Percentiles rank a stretch among this genome's conserved stretches.
Evolutionary conservation across 1,140 invertebrate genomes (phyloP).

Genomic region (Trinorchestia longiramus): DNA sequence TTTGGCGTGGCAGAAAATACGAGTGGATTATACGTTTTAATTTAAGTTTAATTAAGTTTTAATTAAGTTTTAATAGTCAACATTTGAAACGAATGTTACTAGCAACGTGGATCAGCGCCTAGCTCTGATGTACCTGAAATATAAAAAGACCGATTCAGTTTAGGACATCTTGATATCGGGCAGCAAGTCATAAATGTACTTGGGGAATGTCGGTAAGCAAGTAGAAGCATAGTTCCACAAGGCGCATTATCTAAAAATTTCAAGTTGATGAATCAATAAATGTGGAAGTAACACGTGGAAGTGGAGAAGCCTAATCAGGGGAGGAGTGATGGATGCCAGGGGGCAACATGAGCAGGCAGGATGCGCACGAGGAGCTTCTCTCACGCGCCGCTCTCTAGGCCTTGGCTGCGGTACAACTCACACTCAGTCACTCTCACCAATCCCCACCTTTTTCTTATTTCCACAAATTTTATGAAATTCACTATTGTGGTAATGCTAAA

Average conservation of each 20-base stretch:
- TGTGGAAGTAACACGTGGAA: background rate
- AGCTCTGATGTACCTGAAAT: background rate
- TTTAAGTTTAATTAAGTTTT: too few species aligned
- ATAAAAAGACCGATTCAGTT: background rate
- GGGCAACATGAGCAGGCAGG: background rate
- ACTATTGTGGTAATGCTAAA: background rate
- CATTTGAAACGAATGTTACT: background rate
- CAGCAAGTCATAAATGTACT: background rate
- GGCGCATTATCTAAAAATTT: background rate
- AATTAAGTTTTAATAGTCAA: background rate
- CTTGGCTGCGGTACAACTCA: constrained; percentile 45
- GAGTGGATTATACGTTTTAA: too few species aligned
- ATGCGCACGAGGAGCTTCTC: constrained; percentile 43
- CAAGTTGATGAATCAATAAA: background rate
- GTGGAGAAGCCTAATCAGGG: constrained; percentile 11
- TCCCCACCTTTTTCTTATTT: background rate
- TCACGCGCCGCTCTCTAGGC: constrained; percentile 11
- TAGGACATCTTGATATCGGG: background rate
- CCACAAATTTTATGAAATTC: background rate
- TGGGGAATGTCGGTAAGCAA: background rate
- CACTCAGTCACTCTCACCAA: background rate
- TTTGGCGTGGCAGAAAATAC: too few species aligned
- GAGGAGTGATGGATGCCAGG: constrained; percentile 14
- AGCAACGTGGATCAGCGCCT: background rate
- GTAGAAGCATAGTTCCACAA: background rate